Base-by-base conservation (phyloP, 2,113 vertebrate species). In the Corydoras sp. region DNA sequence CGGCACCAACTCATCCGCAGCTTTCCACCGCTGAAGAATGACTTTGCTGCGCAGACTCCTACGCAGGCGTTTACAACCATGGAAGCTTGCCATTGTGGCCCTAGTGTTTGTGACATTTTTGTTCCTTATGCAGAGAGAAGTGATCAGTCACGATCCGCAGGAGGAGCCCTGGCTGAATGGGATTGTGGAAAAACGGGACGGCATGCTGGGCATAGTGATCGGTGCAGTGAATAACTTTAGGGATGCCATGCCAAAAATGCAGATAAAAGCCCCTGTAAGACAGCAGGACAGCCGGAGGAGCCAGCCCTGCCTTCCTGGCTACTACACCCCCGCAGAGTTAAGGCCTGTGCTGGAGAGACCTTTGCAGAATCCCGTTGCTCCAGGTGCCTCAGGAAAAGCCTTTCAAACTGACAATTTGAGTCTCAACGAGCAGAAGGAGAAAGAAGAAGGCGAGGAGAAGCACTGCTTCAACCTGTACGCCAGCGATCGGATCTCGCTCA, bases 391-490 rank as follows among this genome's bases (percentile, higher is more conserved):
- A 29, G 97, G 97, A 62, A 98, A 93, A 86, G 83, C 93, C 35
- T 99, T 92, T 83, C 89, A 89, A 81, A 87, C 83, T 0, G 81
- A 83, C 62, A 89, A 88, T 14, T 91, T 99, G 79, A 92, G 84
- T 82, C 77, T 82, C 5, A 90, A 88, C 61, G 93, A 98, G 70
- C 89, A 92, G 85, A 93, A 95, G 81, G 95, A 98, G 82, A 98
- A 95, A 84, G 90, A 94, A 24, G 81, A 9, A 14, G 97, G 96
- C 35, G 93, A 98, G 69, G 85, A 90, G 74, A 99, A 99, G 76
- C 97, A 99, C 82, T 99, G 96, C 83, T 99, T 99, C 76, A 99
- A 99, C 78, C 88, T 93, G 76, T 99, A 91, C 74, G 96, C 94
- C 77, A 99, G 96, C 70, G 97, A 99, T 76, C 93, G 94, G 73